Percentiles rank a stretch among this genome's conserved stretches.
These are phyloP conservation scores for Pyxicephalus adspersus DNA, from an alignment of 2,113 vertebrate genomes.

Conservation along the genomic window DNA sequence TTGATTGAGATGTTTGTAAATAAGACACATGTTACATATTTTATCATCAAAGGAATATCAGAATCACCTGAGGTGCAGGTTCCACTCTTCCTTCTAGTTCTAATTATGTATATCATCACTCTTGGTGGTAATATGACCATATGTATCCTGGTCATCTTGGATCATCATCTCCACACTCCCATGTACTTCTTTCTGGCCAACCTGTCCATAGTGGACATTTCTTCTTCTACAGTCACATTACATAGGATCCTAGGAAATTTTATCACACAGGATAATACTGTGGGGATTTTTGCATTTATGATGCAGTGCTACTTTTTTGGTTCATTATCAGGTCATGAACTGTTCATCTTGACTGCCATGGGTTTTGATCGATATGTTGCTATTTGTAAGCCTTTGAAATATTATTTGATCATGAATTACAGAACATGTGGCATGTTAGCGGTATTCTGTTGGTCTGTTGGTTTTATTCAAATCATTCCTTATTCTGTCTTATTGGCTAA, in stretches of 20 bases:
- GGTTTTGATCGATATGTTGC: slow-evolving; percentile 18
- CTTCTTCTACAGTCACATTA: slow-evolving; percentile 65
- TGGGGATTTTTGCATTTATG: background rate
- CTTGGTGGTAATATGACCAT: slow-evolving; percentile 7
- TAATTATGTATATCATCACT: slow-evolving; percentile 8
- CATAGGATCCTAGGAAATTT: slow-evolving; percentile 59
- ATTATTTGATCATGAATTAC: background rate
- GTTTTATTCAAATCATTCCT: slow-evolving; percentile 20
- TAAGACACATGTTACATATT: background rate
- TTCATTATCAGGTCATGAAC: slow-evolving; percentile 1
- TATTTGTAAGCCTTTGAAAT: slow-evolving; percentile 17
- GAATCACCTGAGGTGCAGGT: slow-evolving; percentile 42
- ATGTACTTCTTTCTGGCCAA: slow-evolving; percentile 54
- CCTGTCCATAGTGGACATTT: slow-evolving; percentile 66
- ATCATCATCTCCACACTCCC: slow-evolving; percentile 57
- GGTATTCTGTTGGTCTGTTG: slow-evolving; percentile 59
- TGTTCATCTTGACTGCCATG: slow-evolving; percentile 11
- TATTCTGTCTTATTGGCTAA: slow-evolving; percentile 7
- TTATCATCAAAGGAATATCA: slow-evolving; percentile 54
- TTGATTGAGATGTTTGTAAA: no score
- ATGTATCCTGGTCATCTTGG: background rate
- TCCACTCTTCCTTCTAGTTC: slow-evolving; percentile 45
- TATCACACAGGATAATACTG: background rate
- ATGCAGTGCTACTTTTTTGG: slow-evolving; percentile 16
- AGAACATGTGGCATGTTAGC: slow-evolving; percentile 53